phyloP scores from a whole-genome alignment of 2,797 vertebrate species.

The Hydrocynus forskahlii region DNA sequence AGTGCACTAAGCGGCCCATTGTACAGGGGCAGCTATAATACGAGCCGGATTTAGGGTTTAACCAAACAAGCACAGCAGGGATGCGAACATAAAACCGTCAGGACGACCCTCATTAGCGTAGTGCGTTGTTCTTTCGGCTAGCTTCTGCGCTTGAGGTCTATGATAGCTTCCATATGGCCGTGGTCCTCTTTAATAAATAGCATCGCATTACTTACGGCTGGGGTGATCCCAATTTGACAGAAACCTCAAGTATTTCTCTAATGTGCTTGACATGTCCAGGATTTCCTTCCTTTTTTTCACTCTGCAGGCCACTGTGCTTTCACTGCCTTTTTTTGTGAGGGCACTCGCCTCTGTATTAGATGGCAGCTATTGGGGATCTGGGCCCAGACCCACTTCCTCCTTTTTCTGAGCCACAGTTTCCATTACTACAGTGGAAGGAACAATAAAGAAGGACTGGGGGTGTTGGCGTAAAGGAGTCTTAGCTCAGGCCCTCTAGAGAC shows the following conservation, averaged over 20 bases:
- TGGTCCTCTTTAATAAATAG: slow-evolving; percentile 72
- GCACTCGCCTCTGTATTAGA: slow-evolving; percentile 50
- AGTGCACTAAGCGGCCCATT: slow-evolving; percentile 3
- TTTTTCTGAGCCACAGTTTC: slow-evolving; percentile 73
- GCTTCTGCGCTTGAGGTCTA: slow-evolving; percentile 56
- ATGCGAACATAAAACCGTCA: slow-evolving; percentile 77
- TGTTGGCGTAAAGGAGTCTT: slow-evolving; percentile 58
- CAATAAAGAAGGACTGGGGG: slow-evolving; percentile 75
- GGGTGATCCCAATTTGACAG: slow-evolving; percentile 75
- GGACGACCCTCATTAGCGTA: slow-evolving; percentile 73
- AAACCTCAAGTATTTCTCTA: slow-evolving; percentile 79
- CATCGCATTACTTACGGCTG: slow-evolving; percentile 72
- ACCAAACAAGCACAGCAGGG: slow-evolving; percentile 74
- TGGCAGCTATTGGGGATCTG: slow-evolving; percentile 70
- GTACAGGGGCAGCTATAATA: slow-evolving; percentile 45
- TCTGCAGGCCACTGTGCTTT: slow-evolving; percentile 58
- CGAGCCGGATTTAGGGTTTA: slow-evolving; percentile 64
- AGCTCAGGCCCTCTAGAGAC: slow-evolving; percentile 29
- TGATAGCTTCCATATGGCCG: slow-evolving; percentile 78
- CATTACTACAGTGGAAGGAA: slow-evolving; percentile 82
- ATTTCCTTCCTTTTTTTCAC: slow-evolving; percentile 72
- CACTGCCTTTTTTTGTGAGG: slow-evolving; percentile 69
- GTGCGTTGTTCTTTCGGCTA: slow-evolving; percentile 46
- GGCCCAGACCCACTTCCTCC: slow-evolving; percentile 71
- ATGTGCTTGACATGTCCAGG: slow-evolving; percentile 77